These are phyloP conservation scores for Sinohyriopsis cumingii DNA, from an alignment of 2,888 invertebrate species.

Conservation along the genomic window DNA sequence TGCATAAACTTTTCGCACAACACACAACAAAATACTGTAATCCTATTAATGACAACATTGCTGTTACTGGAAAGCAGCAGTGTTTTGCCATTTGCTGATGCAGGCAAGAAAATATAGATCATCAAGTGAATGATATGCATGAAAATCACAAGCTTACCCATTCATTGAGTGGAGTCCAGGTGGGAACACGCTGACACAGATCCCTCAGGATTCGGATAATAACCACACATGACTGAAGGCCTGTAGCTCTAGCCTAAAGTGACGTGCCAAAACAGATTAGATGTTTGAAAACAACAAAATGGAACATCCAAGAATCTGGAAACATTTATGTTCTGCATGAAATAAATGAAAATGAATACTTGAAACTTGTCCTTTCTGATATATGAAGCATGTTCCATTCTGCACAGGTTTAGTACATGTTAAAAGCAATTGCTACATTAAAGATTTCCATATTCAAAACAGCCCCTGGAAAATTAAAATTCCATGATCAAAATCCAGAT, in stretches of 20 bases:
- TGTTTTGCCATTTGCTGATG: not conserved
- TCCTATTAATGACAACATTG: not conserved
- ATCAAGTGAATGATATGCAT: not conserved
- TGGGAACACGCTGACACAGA: slow-evolving; percentile 93
- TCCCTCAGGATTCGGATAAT: slow-evolving; percentile 96
- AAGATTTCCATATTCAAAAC: no score
- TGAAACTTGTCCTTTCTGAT: no score
- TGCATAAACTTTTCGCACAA: not conserved
- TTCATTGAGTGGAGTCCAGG: slow-evolving; percentile 93
- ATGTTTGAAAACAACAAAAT: no score
- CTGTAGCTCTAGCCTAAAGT: slow-evolving; percentile 92
- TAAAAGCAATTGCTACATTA: no score
- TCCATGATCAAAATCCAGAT: no score
- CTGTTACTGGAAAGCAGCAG: not conserved
- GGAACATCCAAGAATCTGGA: no score
- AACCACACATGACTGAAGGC: slow-evolving; percentile 95
- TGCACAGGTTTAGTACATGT: no score
- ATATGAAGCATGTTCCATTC: no score
- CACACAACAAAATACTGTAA: not conserved
- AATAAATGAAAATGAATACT: no score
- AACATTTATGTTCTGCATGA: no score
- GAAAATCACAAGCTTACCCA: slow-evolving; percentile 80
- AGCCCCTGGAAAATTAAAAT: no score
- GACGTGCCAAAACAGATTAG: slow-evolving; percentile 1
- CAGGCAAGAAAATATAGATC: not conserved